These are phyloP conservation scores for Penelope pileata DNA, from an alignment of 2,113 vertebrate species.

Conservation along the genomic window DNA sequence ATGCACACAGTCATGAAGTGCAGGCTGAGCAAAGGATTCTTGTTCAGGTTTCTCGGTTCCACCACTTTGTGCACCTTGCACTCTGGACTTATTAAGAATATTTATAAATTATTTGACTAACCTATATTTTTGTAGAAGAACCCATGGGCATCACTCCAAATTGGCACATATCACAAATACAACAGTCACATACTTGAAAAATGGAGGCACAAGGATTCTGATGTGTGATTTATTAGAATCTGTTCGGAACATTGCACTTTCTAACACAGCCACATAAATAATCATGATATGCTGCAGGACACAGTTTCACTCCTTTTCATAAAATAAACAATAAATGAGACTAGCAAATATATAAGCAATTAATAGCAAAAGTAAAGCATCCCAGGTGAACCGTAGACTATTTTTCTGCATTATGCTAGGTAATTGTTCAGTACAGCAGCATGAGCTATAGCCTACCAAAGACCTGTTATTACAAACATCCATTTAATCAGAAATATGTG, in stretches of 20 bases:
- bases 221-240: not conserved
- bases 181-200: not conserved
- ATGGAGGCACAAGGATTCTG: not conserved
- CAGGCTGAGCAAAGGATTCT: not conserved
- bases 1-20: not conserved
- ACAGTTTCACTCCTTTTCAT: constrained; percentile 11
- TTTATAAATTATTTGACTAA: not conserved
- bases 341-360: not conserved
- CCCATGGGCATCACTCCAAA: not conserved
- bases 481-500: not conserved
- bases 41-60: not conserved
- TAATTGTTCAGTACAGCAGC: constrained; percentile 25
- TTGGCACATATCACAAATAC: not conserved
- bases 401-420: not conserved
- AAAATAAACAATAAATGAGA: constrained; percentile 51
- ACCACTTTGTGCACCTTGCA: not conserved
- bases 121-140: not conserved
- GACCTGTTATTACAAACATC: not conserved
- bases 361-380: constrained; percentile 33
- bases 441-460: not conserved
- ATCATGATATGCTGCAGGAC: constrained; percentile 9
- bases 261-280: not conserved
- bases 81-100: not conserved
- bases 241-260: not conserved
- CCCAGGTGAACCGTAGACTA: not conserved